Evolutionary conservation across 1,140 invertebrate species (phyloP).

Genomic region (Vanessa atalanta): DNA sequence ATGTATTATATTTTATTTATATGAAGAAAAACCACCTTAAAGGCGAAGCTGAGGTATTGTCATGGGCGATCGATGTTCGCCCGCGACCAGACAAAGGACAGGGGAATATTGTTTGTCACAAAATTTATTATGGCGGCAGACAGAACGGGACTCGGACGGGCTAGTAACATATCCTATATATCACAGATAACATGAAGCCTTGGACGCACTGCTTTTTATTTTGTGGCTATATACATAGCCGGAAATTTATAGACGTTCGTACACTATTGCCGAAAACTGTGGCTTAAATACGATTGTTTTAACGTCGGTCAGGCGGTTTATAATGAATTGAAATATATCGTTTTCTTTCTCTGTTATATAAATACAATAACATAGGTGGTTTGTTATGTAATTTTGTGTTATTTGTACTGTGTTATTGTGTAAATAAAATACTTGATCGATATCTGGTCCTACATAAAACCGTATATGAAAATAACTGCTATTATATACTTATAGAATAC

Average conservation of each 20-base stretch:
- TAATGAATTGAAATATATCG: neutral
- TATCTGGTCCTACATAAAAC: neutral
- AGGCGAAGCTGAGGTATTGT: slow-evolving; percentile 40
- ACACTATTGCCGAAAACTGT: neutral
- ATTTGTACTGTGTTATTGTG: no score
- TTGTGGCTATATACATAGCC: slow-evolving; percentile 1
- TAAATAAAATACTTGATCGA: no score
- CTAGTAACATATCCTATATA: slow-evolving; percentile 51
- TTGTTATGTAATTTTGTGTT: no score
- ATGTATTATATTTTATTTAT: neutral
- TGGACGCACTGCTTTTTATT: slow-evolving; percentile 29
- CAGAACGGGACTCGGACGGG: slow-evolving; percentile 46
- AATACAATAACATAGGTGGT: no score
- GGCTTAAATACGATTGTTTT: neutral
- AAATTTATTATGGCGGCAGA: slow-evolving; percentile 73
- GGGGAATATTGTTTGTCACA: slow-evolving; percentile 76
- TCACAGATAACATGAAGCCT: slow-evolving; percentile 46
- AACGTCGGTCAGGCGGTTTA: neutral
- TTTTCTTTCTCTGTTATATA: neutral
- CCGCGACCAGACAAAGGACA: slow-evolving; percentile 66
- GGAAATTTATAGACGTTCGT: slow-evolving; percentile 22
- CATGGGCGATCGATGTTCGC: slow-evolving; percentile 58
- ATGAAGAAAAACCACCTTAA: slow-evolving; percentile 19
- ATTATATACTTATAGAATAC: neutral
- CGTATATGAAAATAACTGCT: neutral